phyloP scores from a whole-genome alignment of 2,113 vertebrate genomes.

The Tragelaphus strepsiceros region DNA sequence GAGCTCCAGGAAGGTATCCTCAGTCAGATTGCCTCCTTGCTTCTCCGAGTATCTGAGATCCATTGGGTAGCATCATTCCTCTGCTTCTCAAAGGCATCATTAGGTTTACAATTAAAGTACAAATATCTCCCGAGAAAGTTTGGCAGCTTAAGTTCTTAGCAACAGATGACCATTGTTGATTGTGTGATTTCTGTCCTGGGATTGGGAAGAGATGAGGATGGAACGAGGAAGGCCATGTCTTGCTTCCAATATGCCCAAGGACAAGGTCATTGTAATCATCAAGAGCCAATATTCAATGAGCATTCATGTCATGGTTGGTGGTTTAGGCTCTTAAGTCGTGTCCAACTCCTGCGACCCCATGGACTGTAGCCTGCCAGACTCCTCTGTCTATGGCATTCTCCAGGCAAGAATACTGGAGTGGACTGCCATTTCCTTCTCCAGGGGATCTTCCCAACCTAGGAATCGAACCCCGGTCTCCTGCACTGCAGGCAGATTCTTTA shows the following conservation, averaged over 20 bases:
- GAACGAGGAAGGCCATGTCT: accelerated
- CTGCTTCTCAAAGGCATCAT: neutral
- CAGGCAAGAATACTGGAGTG: neutral
- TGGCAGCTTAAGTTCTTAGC: neutral
- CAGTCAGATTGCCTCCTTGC: accelerated
- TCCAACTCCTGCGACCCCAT: neutral
- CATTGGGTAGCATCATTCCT: neutral
- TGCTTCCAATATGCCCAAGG: neutral
- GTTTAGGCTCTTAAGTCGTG: neutral
- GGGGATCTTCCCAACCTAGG: neutral
- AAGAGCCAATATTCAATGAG: neutral
- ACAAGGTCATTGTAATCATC: neutral
- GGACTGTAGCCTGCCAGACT: neutral
- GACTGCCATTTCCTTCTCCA: neutral
- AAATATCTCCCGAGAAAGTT: neutral
- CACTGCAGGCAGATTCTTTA: neutral
- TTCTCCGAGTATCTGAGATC: neutral
- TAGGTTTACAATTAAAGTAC: neutral
- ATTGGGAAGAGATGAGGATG: neutral
- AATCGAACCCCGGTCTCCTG: neutral
- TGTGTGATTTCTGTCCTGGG: neutral
- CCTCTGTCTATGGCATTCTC: neutral
- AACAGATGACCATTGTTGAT: neutral
- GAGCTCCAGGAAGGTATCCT: neutral
- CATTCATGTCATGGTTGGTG: neutral